A percentile compares a stretch with the other conserved stretches of the same genome.
These are phyloP conservation scores for Morelia viridis DNA, from an alignment of 2,797 vertebrate species.

Conservation along the genomic window DNA sequence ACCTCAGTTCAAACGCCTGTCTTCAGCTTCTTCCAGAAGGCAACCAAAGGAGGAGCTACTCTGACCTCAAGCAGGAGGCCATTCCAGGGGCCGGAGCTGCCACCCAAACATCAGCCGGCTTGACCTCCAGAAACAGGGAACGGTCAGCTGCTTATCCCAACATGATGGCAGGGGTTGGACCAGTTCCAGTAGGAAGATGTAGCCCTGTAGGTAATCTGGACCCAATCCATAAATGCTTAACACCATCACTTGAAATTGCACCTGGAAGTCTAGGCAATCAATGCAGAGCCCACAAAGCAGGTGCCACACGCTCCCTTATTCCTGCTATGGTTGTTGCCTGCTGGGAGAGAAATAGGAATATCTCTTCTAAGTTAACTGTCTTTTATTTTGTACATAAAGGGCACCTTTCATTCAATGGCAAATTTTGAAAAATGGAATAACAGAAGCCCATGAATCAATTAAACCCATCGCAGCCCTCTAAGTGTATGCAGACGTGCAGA, in stretches of 20 bases:
- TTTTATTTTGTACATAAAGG: background rate
- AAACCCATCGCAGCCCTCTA: background rate
- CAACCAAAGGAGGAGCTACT: background rate
- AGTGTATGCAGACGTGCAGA: background rate
- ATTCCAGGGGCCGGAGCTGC: background rate
- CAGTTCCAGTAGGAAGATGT: background rate
- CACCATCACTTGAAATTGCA: background rate
- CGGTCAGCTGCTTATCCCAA: background rate
- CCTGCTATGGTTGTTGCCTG: background rate
- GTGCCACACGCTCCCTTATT: rapidly evolving
- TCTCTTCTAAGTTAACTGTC: background rate
- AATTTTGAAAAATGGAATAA: background rate
- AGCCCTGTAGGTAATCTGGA: background rate
- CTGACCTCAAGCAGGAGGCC: background rate
- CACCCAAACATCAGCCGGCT: background rate
- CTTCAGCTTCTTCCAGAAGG: background rate
- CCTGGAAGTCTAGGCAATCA: background rate
- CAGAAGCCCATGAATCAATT: background rate
- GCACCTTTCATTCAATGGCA: background rate
- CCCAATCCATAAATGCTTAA: background rate
- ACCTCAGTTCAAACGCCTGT: background rate
- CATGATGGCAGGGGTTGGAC: background rate
- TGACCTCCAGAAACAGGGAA: background rate
- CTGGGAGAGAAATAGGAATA: background rate
- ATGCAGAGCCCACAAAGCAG: background rate